Percentiles rank a stretch among this genome's conserved stretches.
These are phyloP conservation scores for Taenioides sp. DNA, from an alignment of 2,797 vertebrate species.

Conservation along the genomic window DNA sequence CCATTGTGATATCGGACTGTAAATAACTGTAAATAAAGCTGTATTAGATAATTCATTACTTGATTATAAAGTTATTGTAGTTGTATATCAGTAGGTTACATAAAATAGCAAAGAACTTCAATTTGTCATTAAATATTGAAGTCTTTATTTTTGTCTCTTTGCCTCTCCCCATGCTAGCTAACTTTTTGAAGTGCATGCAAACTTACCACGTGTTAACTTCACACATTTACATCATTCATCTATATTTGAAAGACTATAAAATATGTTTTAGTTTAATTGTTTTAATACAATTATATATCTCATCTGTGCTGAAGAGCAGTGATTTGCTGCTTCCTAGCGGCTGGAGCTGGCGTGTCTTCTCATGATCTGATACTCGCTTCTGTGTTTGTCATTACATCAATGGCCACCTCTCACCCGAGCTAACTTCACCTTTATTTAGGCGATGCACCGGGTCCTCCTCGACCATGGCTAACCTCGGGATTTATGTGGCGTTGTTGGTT, in stretches of 20 bases:
- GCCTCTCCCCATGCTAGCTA: background rate
- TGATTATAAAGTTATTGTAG: background rate
- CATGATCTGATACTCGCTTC: constrained; percentile 28
- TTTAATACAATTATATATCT: too few species aligned
- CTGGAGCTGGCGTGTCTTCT: constrained; percentile 37
- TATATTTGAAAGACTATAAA: too few species aligned
- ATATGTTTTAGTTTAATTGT: too few species aligned
- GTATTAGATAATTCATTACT: background rate
- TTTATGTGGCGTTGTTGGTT: constrained; percentile 48
- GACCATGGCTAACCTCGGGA: constrained; percentile 70
- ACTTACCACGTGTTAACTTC: background rate
- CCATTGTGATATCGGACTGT: background rate
- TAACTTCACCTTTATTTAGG: constrained; percentile 40
- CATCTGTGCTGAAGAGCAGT: background rate
- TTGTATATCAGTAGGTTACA: background rate
- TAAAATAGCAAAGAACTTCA: background rate
- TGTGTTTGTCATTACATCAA: constrained; percentile 45
- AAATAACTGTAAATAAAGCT: background rate
- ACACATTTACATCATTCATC: background rate
- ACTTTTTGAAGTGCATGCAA: background rate
- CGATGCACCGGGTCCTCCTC: constrained; percentile 65
- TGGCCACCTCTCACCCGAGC: constrained; percentile 32
- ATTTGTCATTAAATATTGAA: too few species aligned
- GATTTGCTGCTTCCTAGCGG: constrained; percentile 40
- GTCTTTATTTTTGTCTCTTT: background rate